Evolutionary conservation across 2,113 vertebrate species (phyloP).

Genomic region (Malurus cyaneus): DNA sequence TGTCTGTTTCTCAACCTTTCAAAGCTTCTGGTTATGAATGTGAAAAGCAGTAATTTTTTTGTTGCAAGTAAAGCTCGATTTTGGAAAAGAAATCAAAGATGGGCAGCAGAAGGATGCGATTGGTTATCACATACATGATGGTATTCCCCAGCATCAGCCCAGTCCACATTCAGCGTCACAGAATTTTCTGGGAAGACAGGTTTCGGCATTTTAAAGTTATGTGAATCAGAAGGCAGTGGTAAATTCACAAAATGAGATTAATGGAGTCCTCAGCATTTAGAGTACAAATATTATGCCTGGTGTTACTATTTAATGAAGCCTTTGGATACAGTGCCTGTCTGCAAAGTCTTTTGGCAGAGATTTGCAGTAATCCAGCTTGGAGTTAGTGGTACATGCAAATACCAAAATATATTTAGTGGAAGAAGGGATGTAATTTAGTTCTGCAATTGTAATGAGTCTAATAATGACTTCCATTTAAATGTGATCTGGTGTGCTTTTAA

Average conservation of each 20-base stretch:
- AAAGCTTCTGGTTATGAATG: not conserved
- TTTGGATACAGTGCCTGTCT: not conserved
- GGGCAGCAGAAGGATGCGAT: not conserved
- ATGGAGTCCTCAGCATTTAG: not conserved
- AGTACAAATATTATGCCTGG: not conserved
- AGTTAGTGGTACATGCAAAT: not conserved
- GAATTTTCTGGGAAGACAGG: not conserved
- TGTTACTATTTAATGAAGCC: not conserved
- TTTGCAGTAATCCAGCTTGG: not conserved
- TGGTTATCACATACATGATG: not conserved
- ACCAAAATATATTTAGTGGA: not conserved
- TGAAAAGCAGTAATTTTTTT: not conserved
- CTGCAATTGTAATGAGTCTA: not conserved
- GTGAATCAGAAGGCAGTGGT: not conserved
- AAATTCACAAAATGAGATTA: not conserved
- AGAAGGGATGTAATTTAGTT: not conserved
- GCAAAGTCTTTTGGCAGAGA: not conserved
- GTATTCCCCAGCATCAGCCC: not conserved
- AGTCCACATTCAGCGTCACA: accelerated
- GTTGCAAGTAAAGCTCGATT: not conserved
- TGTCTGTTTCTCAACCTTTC: not conserved
- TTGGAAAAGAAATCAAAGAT: not conserved
- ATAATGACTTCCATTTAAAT: not conserved
- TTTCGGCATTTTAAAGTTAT: not conserved
- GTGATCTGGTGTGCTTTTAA: not conserved